Conservation (phyloP, 2,113 vertebrate genomes). For the Halichoeres trimaculatus region DNA sequence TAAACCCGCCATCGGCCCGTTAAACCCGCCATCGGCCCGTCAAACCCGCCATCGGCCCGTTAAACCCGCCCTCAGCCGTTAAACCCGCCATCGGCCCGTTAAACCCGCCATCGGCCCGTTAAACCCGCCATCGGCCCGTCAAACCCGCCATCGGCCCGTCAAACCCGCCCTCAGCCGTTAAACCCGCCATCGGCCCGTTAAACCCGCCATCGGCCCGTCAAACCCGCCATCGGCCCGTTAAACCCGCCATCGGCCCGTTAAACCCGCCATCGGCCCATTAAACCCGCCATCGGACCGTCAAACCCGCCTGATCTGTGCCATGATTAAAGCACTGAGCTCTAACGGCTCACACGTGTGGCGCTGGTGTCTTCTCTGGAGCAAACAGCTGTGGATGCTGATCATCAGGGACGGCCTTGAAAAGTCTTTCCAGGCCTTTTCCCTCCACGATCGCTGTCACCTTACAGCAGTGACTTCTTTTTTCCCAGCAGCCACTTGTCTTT, state of each 20-base stretch:
- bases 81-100: slow-evolving; percentile 59
- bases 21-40: slow-evolving; percentile 56
- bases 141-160: slow-evolving; percentile 8
- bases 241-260: slow-evolving; percentile 11
- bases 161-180: no score
- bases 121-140: slow-evolving; percentile 57
- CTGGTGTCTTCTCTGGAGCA: slow-evolving; percentile 46
- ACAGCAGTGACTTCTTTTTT: slow-evolving; percentile 12
- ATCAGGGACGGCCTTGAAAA: slow-evolving; percentile 49
- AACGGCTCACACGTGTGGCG: slow-evolving; percentile 68
- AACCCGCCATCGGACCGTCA: slow-evolving; percentile 11
- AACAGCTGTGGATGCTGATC: slow-evolving; percentile 68
- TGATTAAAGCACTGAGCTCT: slow-evolving; percentile 68
- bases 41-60: slow-evolving; percentile 11
- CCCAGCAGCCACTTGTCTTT: slow-evolving; percentile 11
- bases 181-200: slow-evolving; percentile 18
- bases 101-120: slow-evolving; percentile 8
- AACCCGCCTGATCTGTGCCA: slow-evolving; percentile 64
- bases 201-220: no score
- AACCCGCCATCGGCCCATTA: slow-evolving; percentile 57
- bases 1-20: slow-evolving; percentile 11
- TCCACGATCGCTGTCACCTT: slow-evolving; percentile 9
- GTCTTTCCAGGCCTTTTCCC: slow-evolving; percentile 23
- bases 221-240: slow-evolving; percentile 57
- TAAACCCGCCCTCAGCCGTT: no score